These are phyloP conservation scores for Ethmia dodecea DNA, from an alignment of 2,888 invertebrate species.

Conservation along the genomic window DNA sequence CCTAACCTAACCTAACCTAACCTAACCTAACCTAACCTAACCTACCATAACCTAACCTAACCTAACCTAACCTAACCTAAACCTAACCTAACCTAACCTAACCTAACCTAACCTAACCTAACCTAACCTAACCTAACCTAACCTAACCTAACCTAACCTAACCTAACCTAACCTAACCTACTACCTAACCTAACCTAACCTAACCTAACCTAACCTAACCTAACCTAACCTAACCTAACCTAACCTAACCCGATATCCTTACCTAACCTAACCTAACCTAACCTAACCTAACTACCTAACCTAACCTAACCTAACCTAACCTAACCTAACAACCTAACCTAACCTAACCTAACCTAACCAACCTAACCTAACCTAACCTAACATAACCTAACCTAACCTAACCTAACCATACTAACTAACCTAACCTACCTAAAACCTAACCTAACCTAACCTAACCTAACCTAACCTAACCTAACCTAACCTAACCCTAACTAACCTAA, in stretches of 20 bases:
- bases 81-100: constrained; percentile 13
- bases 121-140: constrained; percentile 16
- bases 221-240: constrained; percentile 17
- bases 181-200: constrained; percentile 18
- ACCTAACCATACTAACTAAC: too few species aligned
- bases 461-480: constrained; percentile 10
- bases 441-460: constrained; percentile 11
- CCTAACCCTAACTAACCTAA: too few species aligned
- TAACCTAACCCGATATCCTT: constrained; percentile 15
- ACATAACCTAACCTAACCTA: constrained; percentile 13
- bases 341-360: constrained; percentile 14
- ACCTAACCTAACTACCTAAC: constrained; percentile 10
- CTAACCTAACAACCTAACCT: constrained; percentile 13
- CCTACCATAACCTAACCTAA: constrained; percentile 9
- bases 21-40: constrained; percentile 7
- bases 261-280: constrained; percentile 10
- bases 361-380: constrained; percentile 14
- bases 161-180: constrained; percentile 18
- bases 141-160: constrained; percentile 17
- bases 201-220: constrained; percentile 16
- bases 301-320: constrained; percentile 11
- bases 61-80: constrained; percentile 15
- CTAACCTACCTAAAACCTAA: too few species aligned
- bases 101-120: constrained; percentile 10
- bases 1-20: constrained; percentile 11